These are phyloP conservation scores for Chondrilla cf. caribensis DNA, from an alignment of 37 sponge, comb jelly and placozoan genomes.

Conservation along the genomic window DNA sequence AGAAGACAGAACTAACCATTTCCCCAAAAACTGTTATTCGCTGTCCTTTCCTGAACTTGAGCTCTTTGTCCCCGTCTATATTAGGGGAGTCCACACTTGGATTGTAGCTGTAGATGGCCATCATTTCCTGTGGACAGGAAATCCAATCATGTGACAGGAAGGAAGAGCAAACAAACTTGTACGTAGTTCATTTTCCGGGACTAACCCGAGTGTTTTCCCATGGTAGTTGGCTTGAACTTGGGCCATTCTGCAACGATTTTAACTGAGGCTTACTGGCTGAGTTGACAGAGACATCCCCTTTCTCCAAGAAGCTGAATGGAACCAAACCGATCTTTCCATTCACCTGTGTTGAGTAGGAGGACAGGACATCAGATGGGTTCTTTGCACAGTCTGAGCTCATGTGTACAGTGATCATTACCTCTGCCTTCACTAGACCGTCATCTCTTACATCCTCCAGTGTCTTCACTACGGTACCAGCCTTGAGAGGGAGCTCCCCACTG, in stretches of 20 bases:
- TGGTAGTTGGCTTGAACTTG: background rate
- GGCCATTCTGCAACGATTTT: background rate
- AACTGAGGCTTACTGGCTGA: background rate
- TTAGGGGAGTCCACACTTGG: constrained; percentile 54
- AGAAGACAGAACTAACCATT: constrained; percentile 47
- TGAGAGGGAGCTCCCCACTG: constrained; percentile 37
- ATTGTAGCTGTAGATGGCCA: constrained; percentile 55
- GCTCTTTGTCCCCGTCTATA: constrained; percentile 38
- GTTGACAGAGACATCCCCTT: background rate
- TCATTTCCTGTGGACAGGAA: constrained; percentile 23
- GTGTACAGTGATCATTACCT: too few relatives aligned
- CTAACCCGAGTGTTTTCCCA: background rate
- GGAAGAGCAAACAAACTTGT: background rate
- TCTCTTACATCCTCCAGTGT: constrained; percentile 27
- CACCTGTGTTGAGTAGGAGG: background rate
- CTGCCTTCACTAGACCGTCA: constrained; percentile 48
- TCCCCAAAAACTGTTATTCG: constrained; percentile 50
- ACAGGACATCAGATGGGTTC: background rate
- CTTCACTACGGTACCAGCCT: constrained; percentile 29
- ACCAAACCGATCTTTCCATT: constrained; percentile 22
- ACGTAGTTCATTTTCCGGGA: too few relatives aligned
- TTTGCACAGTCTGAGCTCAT: too few relatives aligned
- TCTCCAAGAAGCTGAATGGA: constrained; percentile 4
- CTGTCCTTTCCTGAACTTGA: constrained; percentile 52
- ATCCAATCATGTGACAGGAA: background rate